Conservation (phyloP, 2,888 invertebrate genomes). For the Ophioninae sp. region DNA sequence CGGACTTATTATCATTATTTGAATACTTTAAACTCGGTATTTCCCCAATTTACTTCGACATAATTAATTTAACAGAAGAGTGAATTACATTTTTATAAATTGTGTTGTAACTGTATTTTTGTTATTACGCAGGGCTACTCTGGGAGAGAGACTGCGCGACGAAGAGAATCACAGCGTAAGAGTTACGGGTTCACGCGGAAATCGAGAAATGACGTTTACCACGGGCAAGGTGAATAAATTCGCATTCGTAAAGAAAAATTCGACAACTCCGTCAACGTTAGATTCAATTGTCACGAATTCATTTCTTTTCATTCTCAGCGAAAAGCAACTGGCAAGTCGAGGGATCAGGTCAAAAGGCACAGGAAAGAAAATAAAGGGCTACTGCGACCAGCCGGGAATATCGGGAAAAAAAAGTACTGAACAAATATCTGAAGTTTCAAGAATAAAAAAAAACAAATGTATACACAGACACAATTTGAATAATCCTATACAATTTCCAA, state of each 20-base stretch:
- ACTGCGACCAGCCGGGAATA: conserved; percentile 82
- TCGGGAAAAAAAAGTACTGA: conserved; percentile 79
- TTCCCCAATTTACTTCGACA: not conserved
- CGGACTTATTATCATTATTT: not conserved
- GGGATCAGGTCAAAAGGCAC: conserved; percentile 85
- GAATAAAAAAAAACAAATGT: not conserved
- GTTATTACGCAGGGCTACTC: conserved; percentile 83
- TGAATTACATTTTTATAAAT: not conserved
- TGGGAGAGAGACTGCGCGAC: conserved; percentile 88
- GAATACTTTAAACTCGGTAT: not conserved
- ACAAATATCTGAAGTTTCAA: conserved; percentile 57
- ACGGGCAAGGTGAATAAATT: conserved; percentile 82
- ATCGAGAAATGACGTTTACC: conserved; percentile 90
- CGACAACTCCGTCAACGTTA: not conserved
- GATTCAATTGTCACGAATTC: not conserved
- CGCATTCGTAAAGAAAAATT: not conserved
- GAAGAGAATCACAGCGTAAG: conserved; percentile 83
- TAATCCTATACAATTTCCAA: conserved; percentile 34
- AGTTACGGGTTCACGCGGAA: conserved; percentile 85
- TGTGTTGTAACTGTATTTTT: not conserved
- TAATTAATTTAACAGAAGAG: not conserved
- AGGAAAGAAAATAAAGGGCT: conserved; percentile 87
- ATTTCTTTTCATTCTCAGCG: conserved; percentile 59
- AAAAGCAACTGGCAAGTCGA: conserved; percentile 76
- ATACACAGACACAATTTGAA: not conserved